Evolutionary conservation across 2,797 vertebrate genomes (phyloP).

Genomic region (Sebastes iracundus): DNA sequence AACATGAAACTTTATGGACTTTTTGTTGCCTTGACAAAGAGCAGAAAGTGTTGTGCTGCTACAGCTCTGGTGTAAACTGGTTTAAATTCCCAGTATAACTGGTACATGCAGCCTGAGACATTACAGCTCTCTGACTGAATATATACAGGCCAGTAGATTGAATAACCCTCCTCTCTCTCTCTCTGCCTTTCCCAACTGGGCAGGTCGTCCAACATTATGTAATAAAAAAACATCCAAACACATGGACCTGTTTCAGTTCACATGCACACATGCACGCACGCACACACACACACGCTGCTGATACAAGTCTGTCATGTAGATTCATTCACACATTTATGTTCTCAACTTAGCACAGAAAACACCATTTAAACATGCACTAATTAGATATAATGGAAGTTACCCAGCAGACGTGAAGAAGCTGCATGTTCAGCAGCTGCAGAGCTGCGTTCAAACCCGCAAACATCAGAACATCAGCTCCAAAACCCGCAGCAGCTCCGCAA

Average conservation of each 20-base stretch:
- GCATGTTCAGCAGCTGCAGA: neutral
- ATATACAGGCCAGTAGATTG: slow-evolving; percentile 14
- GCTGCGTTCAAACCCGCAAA: neutral
- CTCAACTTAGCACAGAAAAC: neutral
- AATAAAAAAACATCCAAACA: slow-evolving; percentile 42
- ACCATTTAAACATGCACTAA: neutral
- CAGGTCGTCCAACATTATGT: slow-evolving; percentile 49
- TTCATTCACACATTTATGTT: neutral
- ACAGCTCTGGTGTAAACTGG: neutral
- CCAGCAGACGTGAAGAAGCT: neutral
- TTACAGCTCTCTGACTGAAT: neutral
- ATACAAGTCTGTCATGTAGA: neutral
- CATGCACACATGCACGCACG: neutral
- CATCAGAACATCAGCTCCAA: neutral
- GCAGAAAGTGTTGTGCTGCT: neutral
- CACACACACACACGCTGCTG: neutral
- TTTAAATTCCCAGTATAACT: neutral
- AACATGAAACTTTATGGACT: neutral
- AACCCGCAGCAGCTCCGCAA: neutral
- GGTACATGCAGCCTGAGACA: neutral
- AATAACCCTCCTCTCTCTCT: slow-evolving; percentile 15
- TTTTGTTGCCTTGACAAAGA: neutral
- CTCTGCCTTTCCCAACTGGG: slow-evolving; percentile 20
- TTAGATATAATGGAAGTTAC: neutral
- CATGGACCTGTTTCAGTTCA: slow-evolving; percentile 35